These are phyloP conservation scores for Tragopan temminckii DNA, from an alignment of 2,797 vertebrate species.

Conservation along the genomic window DNA sequence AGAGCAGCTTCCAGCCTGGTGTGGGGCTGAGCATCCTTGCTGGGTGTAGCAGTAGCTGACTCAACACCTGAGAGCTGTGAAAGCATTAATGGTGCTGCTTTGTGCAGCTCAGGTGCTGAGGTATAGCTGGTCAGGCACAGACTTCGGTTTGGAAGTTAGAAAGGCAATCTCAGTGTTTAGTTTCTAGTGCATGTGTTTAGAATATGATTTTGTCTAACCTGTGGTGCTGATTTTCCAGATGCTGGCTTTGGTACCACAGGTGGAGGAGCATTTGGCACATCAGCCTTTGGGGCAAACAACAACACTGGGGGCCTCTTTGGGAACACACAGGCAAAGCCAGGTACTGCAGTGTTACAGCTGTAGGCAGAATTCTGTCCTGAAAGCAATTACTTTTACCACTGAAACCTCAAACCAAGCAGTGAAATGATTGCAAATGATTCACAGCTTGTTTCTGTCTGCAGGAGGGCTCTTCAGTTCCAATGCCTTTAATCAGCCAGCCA, in stretches of 20 bases:
- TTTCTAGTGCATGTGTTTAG: fast-evolving
- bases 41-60: no score
- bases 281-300: constrained; percentile 90
- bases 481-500: constrained; percentile 93
- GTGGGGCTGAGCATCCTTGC: no score
- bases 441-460: constrained; percentile 36
- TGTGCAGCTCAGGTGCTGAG: no score
- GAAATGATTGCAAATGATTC: neutral
- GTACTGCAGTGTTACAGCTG: constrained; percentile 68
- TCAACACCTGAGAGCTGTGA: no score
- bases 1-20: no score
- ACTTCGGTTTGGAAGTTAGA: neutral
- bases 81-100: no score
- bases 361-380: fast-evolving
- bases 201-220: fast-evolving
- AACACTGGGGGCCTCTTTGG: constrained; percentile 93
- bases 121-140: fast-evolving
- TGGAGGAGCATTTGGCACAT: constrained; percentile 90
- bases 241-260: constrained; percentile 88
- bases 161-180: fast-evolving
- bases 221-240: constrained; percentile 74
- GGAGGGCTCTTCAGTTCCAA: constrained; percentile 93
- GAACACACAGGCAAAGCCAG: constrained; percentile 91
- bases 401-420: fast-evolving
- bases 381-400: no score